Base-by-base conservation (phyloP, 2,888 invertebrate genomes). In the Amaurobius ferox region DNA sequence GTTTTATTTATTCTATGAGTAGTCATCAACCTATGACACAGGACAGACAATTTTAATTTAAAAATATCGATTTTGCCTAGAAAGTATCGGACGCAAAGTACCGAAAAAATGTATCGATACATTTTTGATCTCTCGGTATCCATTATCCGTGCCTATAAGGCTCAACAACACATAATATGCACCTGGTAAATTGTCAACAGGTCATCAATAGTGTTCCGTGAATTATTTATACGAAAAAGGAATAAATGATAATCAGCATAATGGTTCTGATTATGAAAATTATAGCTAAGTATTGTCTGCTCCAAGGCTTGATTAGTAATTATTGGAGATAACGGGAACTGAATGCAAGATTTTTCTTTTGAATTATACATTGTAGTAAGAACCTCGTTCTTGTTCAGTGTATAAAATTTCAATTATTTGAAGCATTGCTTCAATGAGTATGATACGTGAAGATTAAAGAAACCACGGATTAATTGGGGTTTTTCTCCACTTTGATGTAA, bases 251-350 rank as follows among this genome's bases (percentile, higher is more conserved):
- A 73, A 66, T 68, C 23, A 40, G 28, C 11, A 13, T 48, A 29
- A 77, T 68, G n/a, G 35, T 16, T n/a, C 44, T 66, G 66, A 80
- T 80, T 73, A 80, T 73, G 80, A 73, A 73, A 80, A 80, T 80
- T 23, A 55, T 32, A 67, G 13, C 28, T 32, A 67, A 61, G 29
- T 72, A 39, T 66, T 66, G 29, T 66, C 55, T 40, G 67, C 67
- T 72, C 73, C 80, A 55, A 48, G 30, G 61, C 62, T 26, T 30
- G 71, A 79, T 79, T 35, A 13, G 40, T 44, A 19, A 79, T 79
- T 79, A 79, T 79, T 62, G 40, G 62, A 44, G 32, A 23, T 66
- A 66, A 72, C 64, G 64, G 71, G 55, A 70, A 39, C 23, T 9
- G 29, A 23, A 19, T 48, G 26, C 11, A 23, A 16, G 19, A 67